Conservation (phyloP, 2,888 invertebrate genomes). For the Drosophila bunnanda region DNA sequence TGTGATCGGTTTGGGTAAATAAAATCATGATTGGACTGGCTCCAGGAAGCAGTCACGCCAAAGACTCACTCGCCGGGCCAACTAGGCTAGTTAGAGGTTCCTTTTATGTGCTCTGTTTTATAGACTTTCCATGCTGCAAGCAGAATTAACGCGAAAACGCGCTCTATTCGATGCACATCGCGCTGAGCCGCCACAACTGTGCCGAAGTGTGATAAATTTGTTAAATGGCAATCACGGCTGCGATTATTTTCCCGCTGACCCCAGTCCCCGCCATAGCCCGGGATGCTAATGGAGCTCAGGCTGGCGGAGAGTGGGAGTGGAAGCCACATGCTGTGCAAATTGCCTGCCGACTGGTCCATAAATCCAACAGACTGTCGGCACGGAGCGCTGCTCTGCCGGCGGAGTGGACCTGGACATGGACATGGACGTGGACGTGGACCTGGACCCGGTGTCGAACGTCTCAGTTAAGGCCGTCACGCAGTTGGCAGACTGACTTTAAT, state of each 20-base stretch:
- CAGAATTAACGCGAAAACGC: constrained; percentile 10
- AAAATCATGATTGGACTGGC: constrained; percentile 15
- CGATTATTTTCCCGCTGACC: constrained; percentile 43
- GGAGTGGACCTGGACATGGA: background rate
- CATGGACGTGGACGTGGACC: constrained; percentile 3
- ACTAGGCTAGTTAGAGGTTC: constrained; percentile 7
- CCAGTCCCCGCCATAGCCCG: constrained; percentile 22
- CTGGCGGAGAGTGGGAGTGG: constrained; percentile 17
- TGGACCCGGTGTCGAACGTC: constrained; percentile 54
- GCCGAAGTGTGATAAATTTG: constrained; percentile 46
- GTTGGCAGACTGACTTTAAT: constrained; percentile 62
- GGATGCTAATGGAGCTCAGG: constrained; percentile 21
- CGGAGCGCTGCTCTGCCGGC: constrained; percentile 28
- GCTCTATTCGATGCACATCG: constrained; percentile 32
- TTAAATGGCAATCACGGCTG: constrained; percentile 34
- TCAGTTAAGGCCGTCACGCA: constrained; percentile 59
- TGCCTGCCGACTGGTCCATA: constrained; percentile 53
- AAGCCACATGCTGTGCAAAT: constrained; percentile 74
- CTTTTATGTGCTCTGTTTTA: constrained; percentile 18
- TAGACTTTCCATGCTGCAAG: constrained; percentile 10
- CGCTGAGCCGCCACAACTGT: constrained; percentile 38
- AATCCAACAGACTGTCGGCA: constrained; percentile 47
- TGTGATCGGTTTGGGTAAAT: constrained; percentile 14
- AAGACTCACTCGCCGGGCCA: constrained; percentile 8
- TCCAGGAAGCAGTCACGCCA: constrained; percentile 12